These are phyloP conservation scores for Tiaroga cobitis DNA, from an alignment of 2,797 vertebrate genomes.

Conservation along the genomic window DNA sequence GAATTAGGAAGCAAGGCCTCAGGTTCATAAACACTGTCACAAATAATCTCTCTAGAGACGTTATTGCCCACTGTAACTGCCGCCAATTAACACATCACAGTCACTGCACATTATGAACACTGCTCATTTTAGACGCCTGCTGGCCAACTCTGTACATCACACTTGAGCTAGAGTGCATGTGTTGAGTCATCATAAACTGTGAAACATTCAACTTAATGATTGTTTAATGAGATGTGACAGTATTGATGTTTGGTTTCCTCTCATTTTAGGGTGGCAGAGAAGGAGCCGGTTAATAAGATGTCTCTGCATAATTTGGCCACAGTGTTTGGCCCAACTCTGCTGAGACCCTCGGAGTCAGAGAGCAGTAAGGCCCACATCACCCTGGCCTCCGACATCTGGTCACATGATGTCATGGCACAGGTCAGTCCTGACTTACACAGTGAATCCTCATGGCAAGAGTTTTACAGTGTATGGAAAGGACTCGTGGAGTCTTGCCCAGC, in stretches of 20 bases:
- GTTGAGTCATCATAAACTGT: neutral
- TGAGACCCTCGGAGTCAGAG: conserved; percentile 94
- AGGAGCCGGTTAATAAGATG: conserved; percentile 99
- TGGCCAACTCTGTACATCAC: conserved; percentile 21
- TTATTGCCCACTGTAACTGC: conserved; percentile 8
- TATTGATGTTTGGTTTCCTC: conserved; percentile 23
- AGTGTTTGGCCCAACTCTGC: conserved; percentile 95
- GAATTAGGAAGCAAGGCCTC: neutral
- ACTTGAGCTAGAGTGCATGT: too few species aligned
- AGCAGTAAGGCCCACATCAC: conserved; percentile 89
- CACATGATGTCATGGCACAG: conserved; percentile 99
- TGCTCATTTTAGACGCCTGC: conserved; percentile 47
- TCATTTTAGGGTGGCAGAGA: conserved; percentile 90
- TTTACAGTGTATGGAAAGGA: conserved; percentile 63
- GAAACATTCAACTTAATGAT: neutral
- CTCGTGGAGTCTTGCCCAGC: conserved; percentile 57
- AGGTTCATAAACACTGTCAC: conserved; percentile 9
- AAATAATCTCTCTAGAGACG: neutral
- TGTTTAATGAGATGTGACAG: neutral
- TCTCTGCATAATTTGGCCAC: conserved; percentile 98
- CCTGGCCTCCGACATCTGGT: conserved; percentile 96
- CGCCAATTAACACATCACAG: neutral
- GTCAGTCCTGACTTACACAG: conserved; percentile 69
- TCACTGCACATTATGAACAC: conserved; percentile 5
- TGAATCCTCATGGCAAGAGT: conserved; percentile 56